Evolutionary conservation across 2,797 vertebrate genomes (phyloP).

Genomic region (Sebastes minor): DNA sequence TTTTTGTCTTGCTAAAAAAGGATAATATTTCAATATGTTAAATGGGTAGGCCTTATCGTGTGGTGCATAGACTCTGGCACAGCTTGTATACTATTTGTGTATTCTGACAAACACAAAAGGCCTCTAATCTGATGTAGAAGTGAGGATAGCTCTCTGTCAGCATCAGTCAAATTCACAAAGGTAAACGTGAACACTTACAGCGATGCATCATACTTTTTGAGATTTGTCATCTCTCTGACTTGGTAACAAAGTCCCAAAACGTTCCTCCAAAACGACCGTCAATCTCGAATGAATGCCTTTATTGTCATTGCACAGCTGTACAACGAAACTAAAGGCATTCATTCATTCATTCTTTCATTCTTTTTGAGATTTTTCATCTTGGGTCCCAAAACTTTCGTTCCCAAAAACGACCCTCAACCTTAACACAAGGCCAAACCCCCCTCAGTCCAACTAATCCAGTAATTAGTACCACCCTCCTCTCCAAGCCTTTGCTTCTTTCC

Average conservation of each 20-base stretch:
- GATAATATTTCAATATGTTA: conserved; percentile 43
- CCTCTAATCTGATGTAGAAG: conserved; percentile 27
- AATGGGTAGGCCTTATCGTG: conserved; percentile 51
- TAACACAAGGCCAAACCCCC: neutral
- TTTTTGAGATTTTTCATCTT: too few relatives aligned
- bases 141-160: conserved; percentile 15
- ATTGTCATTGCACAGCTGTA: too few relatives aligned
- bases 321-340: too few relatives aligned
- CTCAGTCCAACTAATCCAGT: conserved; percentile 24
- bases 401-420: neutral
- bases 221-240: neutral
- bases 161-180: conserved; percentile 26
- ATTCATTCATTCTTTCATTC: too few relatives aligned
- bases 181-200: neutral
- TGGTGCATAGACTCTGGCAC: conserved; percentile 33
- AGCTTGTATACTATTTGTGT: conserved; percentile 16
- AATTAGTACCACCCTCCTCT: neutral
- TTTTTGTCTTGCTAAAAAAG: conserved; percentile 30
- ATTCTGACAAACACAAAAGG: conserved; percentile 32
- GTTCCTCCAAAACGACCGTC: too few relatives aligned
- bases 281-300: too few relatives aligned
- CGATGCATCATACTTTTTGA: neutral
- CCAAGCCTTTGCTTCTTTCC: neutral
- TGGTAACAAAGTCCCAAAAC: too few relatives aligned
- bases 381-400: neutral